These are phyloP conservation scores for Chondrilla cf. caribensis DNA, from an alignment of 37 sponge, comb jelly and placozoan genomes.

Conservation along the genomic window DNA sequence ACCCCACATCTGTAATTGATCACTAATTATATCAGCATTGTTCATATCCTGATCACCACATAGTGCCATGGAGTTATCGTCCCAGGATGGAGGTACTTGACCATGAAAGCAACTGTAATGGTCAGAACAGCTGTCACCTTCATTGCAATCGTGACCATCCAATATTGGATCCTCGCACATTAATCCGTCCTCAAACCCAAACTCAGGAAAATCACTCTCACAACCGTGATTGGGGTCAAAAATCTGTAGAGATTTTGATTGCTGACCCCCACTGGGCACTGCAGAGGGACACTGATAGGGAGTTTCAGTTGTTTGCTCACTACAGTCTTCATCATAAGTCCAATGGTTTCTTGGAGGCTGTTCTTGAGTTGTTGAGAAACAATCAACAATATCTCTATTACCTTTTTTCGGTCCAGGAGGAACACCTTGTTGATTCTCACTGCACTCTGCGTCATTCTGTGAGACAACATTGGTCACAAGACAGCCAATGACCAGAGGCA, in stretches of 20 bases:
- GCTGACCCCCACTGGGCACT: not conserved
- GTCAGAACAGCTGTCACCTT: not conserved
- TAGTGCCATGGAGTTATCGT: not conserved
- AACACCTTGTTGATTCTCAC: no score
- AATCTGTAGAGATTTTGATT: not conserved
- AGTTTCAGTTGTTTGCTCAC: no score
- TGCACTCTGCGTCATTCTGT: no score
- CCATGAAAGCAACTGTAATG: not conserved
- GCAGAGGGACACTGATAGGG: not conserved
- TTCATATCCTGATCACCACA: not conserved
- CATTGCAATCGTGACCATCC: not conserved
- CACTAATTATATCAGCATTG: not conserved
- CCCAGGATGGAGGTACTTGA: not conserved
- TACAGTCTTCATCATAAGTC: not conserved
- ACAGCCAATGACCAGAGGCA: no score
- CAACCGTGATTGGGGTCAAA: not conserved
- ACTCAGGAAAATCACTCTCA: not conserved
- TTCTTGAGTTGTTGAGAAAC: not conserved
- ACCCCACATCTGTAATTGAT: not conserved
- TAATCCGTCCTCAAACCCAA: not conserved
- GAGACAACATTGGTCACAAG: no score
- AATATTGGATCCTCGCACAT: not conserved
- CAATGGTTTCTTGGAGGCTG: not conserved
- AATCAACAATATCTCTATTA: no score
- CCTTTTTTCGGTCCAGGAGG: no score